Evolutionary conservation across 2,888 invertebrate species (phyloP).

Genomic region (Seladonia tumulorum): DNA sequence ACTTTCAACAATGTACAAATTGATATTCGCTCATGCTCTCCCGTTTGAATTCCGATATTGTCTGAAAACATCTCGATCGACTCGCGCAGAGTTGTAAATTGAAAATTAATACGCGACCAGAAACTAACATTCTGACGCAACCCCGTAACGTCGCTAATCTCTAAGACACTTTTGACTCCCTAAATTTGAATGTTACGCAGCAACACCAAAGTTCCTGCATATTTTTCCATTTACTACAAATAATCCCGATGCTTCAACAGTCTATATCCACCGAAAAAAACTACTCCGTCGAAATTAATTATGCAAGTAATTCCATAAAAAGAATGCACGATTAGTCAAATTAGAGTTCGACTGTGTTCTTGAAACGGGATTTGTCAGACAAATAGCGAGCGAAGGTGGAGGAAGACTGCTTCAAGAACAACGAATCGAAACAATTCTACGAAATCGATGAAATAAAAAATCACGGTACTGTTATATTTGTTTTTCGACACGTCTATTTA

Average conservation of each 20-base stretch:
- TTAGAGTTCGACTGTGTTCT: background rate
- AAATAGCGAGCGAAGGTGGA: constrained; percentile 28
- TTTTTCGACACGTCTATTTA: constrained; percentile 42
- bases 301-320: background rate
- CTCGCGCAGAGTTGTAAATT: background rate
- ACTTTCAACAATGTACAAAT: constrained; percentile 40
- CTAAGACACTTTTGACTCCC: background rate
- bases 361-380: background rate
- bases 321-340: background rate
- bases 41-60: background rate
- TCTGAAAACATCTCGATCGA: background rate
- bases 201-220: background rate
- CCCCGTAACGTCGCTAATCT: background rate
- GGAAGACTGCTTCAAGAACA: constrained; percentile 39
- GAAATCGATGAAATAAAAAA: constrained; percentile 36
- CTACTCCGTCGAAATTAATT: background rate
- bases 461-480: constrained; percentile 19
- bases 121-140: background rate
- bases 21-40: constrained; percentile 7
- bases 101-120: background rate
- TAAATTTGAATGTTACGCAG: constrained; percentile 1
- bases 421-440: constrained; percentile 27
- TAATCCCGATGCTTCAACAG: background rate
- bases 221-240: background rate
- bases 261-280: background rate